Percentiles rank a stretch among this genome's conserved stretches.
These are phyloP conservation scores for Apotomis betuletana DNA, from an alignment of 2,888 invertebrate genomes.

Conservation along the genomic window DNA sequence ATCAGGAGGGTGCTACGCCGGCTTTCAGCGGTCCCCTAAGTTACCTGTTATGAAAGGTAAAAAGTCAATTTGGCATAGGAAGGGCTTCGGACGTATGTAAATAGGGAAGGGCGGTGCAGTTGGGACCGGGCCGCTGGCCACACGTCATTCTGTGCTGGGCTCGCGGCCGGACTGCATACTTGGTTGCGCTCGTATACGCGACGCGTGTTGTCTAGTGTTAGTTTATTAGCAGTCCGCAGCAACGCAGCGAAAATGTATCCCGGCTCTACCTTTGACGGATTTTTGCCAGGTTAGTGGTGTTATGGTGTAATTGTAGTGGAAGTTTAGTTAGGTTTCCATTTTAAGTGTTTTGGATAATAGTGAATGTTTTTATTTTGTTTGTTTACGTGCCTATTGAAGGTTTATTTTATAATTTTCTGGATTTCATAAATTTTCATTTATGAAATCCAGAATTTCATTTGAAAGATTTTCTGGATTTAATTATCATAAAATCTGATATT, in stretches of 20 bases:
- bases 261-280: slow-evolving; percentile 70
- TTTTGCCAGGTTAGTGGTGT: slow-evolving; percentile 66
- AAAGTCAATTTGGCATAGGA: slow-evolving; percentile 81
- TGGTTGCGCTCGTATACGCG: slow-evolving; percentile 37
- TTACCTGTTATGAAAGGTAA: slow-evolving; percentile 82
- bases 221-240: slow-evolving; percentile 43
- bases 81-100: slow-evolving; percentile 81
- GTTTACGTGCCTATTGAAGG: not conserved
- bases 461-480: no score
- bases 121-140: slow-evolving; percentile 48
- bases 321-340: not conserved
- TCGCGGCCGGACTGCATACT: slow-evolving; percentile 45
- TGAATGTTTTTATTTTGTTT: not conserved
- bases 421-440: no score
- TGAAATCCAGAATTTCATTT: no score
- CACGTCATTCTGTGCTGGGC: slow-evolving; percentile 55
- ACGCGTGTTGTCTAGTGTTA: slow-evolving; percentile 51
- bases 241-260: slow-evolving; percentile 70
- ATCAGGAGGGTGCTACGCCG: slow-evolving; percentile 63
- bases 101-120: slow-evolving; percentile 81
- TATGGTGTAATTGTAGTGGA: not conserved
- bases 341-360: not conserved
- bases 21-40: slow-evolving; percentile 76
- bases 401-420: no score
- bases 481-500: no score